A percentile compares a stretch with the other conserved stretches of the same genome.
Conservation (phyloP, 2,113 vertebrate species). For the Vulpes lagopus region DNA sequence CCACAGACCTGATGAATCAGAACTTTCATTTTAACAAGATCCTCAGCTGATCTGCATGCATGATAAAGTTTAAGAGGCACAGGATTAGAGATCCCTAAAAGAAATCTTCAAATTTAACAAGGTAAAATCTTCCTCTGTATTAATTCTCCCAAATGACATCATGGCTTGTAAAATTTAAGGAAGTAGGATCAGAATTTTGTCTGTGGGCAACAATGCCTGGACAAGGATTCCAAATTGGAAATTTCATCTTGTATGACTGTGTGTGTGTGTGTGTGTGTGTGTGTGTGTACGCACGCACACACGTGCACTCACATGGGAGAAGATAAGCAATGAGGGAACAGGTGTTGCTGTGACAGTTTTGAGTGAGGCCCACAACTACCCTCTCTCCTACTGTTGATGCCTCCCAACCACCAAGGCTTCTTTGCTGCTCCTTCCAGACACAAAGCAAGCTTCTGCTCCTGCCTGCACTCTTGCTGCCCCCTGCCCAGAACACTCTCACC, state of each 20-base stretch:
- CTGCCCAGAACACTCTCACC: neutral
- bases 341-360: neutral
- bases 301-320: neutral
- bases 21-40: slow-evolving; percentile 20
- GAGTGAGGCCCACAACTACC: neutral
- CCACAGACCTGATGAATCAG: neutral
- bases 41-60: neutral
- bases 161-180: neutral
- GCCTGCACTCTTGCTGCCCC: neutral
- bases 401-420: neutral
- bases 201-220: neutral
- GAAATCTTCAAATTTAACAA: slow-evolving; percentile 6
- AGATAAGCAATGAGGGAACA: neutral
- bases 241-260: neutral
- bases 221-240: slow-evolving; percentile 4
- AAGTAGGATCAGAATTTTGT: slow-evolving; percentile 46
- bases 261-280: neutral
- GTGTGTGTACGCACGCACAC: accelerated
- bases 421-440: neutral
- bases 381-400: neutral
- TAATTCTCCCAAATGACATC: neutral
- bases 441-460: neutral
- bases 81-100: slow-evolving; percentile 30
- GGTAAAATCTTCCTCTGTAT: neutral
- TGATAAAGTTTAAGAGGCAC: slow-evolving; percentile 16